Evolutionary conservation across 1,140 invertebrate genomes (phyloP).

Genomic region (Drosophila trapezifrons): DNA sequence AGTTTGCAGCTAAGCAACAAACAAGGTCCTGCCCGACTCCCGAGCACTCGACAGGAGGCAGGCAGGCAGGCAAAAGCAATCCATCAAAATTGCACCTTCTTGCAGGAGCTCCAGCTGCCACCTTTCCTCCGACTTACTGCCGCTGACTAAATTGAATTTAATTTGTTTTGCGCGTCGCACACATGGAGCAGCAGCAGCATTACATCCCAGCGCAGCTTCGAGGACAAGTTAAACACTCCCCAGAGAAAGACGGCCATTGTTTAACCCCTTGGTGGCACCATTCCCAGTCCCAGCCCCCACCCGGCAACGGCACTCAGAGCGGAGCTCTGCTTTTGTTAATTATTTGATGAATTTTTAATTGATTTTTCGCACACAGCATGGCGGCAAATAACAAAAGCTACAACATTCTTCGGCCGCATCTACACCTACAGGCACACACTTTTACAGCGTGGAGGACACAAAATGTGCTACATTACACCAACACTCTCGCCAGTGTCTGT

Average conservation of each 20-base stretch:
- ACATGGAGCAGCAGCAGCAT: slow-evolving; percentile 53
- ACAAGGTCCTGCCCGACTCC: slow-evolving; percentile 64
- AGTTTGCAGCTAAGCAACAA: slow-evolving; percentile 82
- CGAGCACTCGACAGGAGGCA: slow-evolving; percentile 36
- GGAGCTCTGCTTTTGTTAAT: slow-evolving; percentile 79
- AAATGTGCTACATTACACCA: slow-evolving; percentile 51
- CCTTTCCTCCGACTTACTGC: slow-evolving; percentile 17
- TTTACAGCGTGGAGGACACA: slow-evolving; percentile 25
- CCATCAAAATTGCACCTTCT: slow-evolving; percentile 84
- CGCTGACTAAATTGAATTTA: slow-evolving; percentile 81
- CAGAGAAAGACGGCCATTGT: slow-evolving; percentile 70
- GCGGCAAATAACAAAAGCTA: slow-evolving; percentile 57
- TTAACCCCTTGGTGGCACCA: slow-evolving; percentile 67
- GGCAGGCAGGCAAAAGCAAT: slow-evolving; percentile 70
- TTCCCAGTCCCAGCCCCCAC: not conserved
- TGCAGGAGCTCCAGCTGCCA: slow-evolving; percentile 47
- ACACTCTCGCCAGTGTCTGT: not conserved
- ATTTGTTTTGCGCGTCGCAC: slow-evolving; percentile 80
- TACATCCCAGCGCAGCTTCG: slow-evolving; percentile 57
- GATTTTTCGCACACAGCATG: slow-evolving; percentile 83
- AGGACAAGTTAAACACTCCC: slow-evolving; percentile 77
- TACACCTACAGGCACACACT: slow-evolving; percentile 18
- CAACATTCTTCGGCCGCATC: slow-evolving; percentile 46
- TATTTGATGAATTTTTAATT: slow-evolving; percentile 84
- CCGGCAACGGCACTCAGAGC: slow-evolving; percentile 28